phyloP scores from a whole-genome alignment of 2,113 vertebrate genomes.

The Phasianus colchicus region DNA sequence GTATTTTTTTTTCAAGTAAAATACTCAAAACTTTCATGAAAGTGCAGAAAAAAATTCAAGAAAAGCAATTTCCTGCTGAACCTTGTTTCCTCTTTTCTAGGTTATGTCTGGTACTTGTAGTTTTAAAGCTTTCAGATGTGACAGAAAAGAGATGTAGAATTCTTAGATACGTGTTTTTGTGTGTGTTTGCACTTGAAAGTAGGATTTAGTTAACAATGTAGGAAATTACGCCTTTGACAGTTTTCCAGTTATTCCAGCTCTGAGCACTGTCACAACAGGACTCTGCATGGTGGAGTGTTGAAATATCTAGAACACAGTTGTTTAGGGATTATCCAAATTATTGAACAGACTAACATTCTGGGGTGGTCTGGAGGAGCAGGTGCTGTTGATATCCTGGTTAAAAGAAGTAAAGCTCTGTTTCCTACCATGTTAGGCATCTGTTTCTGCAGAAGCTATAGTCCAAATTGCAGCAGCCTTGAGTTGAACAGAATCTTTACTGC shows the following conservation, averaged over 20 bases:
- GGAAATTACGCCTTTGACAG: neutral
- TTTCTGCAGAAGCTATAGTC: neutral
- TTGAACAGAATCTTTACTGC: conserved; percentile 39
- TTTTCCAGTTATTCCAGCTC: neutral
- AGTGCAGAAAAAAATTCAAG: neutral
- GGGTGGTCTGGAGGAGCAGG: neutral
- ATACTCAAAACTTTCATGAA: neutral
- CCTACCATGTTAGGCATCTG: neutral
- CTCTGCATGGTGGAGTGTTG: neutral
- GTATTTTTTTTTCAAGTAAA: conserved; percentile 22
- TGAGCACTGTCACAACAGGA: neutral
- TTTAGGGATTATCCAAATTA: neutral
- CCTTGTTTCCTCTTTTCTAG: conserved; percentile 69
- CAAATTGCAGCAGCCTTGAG: neutral
- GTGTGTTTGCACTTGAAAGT: conserved; percentile 18
- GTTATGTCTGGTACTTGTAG: neutral
- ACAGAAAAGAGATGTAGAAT: conserved; percentile 6
- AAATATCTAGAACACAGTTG: neutral
- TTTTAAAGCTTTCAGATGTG: neutral
- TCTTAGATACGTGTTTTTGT: conserved; percentile 26
- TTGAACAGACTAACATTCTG: neutral
- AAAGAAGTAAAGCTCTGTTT: neutral
- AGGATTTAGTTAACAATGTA: conserved; percentile 7
- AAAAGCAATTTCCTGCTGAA: conserved; percentile 76
- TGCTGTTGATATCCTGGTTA: neutral